Conservation (phyloP, 2,113 vertebrate genomes). For the Actenoides lindsayi region DNA sequence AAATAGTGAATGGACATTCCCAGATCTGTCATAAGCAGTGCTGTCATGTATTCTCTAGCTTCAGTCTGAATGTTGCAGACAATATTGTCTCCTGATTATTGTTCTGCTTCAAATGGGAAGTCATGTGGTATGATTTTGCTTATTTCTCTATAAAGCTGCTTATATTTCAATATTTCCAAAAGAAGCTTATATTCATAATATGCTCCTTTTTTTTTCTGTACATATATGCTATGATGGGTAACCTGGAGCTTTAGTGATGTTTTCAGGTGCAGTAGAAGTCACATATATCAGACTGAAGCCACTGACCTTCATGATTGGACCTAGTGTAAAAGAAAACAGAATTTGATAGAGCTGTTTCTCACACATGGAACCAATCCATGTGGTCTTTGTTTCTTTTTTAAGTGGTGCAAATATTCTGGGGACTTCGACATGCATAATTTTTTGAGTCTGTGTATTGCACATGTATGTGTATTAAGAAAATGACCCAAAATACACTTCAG, state of each 20-base stretch:
- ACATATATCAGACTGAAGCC: neutral
- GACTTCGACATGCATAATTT: neutral
- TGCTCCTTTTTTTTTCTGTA: neutral
- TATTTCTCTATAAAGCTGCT: neutral
- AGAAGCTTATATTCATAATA: neutral
- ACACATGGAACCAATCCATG: neutral
- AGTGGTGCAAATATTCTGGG: neutral
- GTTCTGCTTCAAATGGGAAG: neutral
- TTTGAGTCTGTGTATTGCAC: neutral
- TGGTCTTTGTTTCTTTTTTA: neutral
- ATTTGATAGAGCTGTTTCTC: neutral
- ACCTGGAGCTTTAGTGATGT: neutral
- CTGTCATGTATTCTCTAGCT: neutral
- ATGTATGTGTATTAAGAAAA: accelerated
- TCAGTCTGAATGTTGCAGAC: neutral
- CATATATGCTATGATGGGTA: neutral
- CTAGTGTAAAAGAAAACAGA: neutral
- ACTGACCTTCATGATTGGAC: constrained; percentile 13
- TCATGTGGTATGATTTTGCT: neutral
- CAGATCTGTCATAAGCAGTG: neutral
- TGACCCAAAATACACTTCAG: neutral
- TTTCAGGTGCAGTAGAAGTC: neutral
- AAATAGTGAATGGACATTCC: neutral
- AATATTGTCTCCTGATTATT: neutral
- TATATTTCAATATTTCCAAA: neutral